These are phyloP conservation scores for Plecotus auritus DNA, from an alignment of 2,113 vertebrate species.

Conservation along the genomic window DNA sequence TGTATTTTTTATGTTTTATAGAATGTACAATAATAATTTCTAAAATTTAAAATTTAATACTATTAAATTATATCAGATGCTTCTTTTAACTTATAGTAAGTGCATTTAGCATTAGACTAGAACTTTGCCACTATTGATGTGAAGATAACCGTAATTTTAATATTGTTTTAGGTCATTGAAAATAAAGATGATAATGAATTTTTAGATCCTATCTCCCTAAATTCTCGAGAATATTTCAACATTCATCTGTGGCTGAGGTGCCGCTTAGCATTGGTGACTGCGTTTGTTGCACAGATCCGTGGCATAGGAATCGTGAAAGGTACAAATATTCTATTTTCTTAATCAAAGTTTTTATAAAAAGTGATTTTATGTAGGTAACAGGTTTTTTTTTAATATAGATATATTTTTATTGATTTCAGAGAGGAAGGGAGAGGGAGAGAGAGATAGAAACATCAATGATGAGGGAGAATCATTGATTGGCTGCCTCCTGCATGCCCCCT, in stretches of 20 bases:
- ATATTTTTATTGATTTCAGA: too few relatives aligned
- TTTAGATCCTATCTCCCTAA: slow-evolving; percentile 70
- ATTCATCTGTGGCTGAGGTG: slow-evolving; percentile 88
- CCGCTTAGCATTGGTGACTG: slow-evolving; percentile 79
- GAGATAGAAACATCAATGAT: too few relatives aligned
- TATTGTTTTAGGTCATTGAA: slow-evolving; percentile 60
- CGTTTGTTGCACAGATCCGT: slow-evolving; percentile 79
- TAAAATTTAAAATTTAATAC: neutral
- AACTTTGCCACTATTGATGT: neutral
- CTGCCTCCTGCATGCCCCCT: too few relatives aligned
- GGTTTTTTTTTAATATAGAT: neutral
- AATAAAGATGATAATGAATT: slow-evolving; percentile 53
- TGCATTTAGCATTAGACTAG: neutral
- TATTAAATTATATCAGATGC: neutral
- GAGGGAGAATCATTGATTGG: too few relatives aligned
- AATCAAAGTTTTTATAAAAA: neutral
- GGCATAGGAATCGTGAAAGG: slow-evolving; percentile 76
- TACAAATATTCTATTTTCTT: slow-evolving; percentile 49
- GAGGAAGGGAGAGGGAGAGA: too few relatives aligned
- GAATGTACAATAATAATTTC: neutral
- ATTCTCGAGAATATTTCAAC: slow-evolving; percentile 82
- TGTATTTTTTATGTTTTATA: neutral
- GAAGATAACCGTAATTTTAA: slow-evolving; percentile 37
- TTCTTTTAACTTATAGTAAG: neutral
- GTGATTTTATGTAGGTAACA: neutral